These are phyloP conservation scores for Charanyca ferruginea DNA, from an alignment of 2,888 invertebrate genomes.

Conservation along the genomic window DNA sequence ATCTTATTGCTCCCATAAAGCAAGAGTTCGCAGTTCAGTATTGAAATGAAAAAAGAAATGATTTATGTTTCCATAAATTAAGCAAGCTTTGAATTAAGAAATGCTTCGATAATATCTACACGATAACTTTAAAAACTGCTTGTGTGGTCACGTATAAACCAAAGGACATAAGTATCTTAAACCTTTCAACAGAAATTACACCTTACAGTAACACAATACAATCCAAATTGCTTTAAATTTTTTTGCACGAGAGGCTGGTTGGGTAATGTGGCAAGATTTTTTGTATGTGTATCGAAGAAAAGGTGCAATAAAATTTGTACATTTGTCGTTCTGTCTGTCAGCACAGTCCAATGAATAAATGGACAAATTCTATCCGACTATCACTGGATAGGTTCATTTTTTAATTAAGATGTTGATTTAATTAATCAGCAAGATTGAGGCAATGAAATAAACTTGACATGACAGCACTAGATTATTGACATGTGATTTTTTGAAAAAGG, in stretches of 20 bases:
- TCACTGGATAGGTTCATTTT: not conserved
- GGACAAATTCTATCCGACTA: slow-evolving; percentile 18
- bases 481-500: not conserved
- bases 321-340: slow-evolving; percentile 24
- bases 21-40: slow-evolving; percentile 53
- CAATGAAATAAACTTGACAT: not conserved
- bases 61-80: slow-evolving; percentile 63
- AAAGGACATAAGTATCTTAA: not conserved
- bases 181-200: not conserved
- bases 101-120: slow-evolving; percentile 56
- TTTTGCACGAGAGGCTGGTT: not conserved
- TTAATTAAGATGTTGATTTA: slow-evolving; percentile 9
- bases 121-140: slow-evolving; percentile 30
- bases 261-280: not conserved
- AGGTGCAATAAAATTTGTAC: slow-evolving; percentile 24
- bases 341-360: slow-evolving; percentile 14
- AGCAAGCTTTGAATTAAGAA: slow-evolving; percentile 62
- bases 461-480: not conserved
- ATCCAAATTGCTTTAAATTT: not conserved
- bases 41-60: slow-evolving; percentile 50
- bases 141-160: slow-evolving; percentile 6
- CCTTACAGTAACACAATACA: not conserved
- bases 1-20: slow-evolving; percentile 54
- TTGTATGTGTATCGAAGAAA: slow-evolving; percentile 38
- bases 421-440: slow-evolving; percentile 5